Evolutionary conservation across 1,140 invertebrate genomes (phyloP), one percentile per base, ranked within the genome.

Genomic region (Liolophura sinensis): DNA sequence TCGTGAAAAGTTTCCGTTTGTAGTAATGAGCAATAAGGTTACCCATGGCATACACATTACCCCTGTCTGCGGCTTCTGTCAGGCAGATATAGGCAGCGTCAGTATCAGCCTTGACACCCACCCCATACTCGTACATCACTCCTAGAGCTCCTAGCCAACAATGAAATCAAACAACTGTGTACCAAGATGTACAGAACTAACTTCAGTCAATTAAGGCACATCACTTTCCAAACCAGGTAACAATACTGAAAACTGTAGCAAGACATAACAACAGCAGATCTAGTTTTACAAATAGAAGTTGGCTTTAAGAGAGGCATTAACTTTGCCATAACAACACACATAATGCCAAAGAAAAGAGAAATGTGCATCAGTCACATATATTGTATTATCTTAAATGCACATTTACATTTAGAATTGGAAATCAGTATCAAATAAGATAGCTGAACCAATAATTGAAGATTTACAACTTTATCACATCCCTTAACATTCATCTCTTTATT

Each of bases 31-130:
- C 69, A 6, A 82, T 75, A 47, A 85, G 72, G 61, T 83, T 78
- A 3, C 83, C 84, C 79, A 83, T 84, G 48, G 84, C 83, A 67
- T 82, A 85, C n/a, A 85, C 80, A 76, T 84, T 85, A 18, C 84
- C 84, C 60, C 82, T 64, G 27, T 82, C 76, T 15, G 81, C 62
- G 1, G 83, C 80, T 65, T 84, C 80, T 55, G 79, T 79, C 24
- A 85, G 68, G 70, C 82, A 85, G 12, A 78, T 74, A 63, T 83
- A 82, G 6, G 81, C 81, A 51, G 74, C 65, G 60, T 78, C 74
- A 25, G 67, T 68, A 56, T 83, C 67, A 54, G 76, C 68, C 64
- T 78, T 77, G 15, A 76, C 68, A n/a, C 84, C 83, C 27, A 85
- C 59, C 24, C 84, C 84, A 67, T 75, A 73, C 59, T 80, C 71